A percentile compares a stretch with the other conserved stretches of the same genome.
These are phyloP conservation scores for Amniataba percoides DNA, from an alignment of 2,797 vertebrate genomes.

Conservation along the genomic window DNA sequence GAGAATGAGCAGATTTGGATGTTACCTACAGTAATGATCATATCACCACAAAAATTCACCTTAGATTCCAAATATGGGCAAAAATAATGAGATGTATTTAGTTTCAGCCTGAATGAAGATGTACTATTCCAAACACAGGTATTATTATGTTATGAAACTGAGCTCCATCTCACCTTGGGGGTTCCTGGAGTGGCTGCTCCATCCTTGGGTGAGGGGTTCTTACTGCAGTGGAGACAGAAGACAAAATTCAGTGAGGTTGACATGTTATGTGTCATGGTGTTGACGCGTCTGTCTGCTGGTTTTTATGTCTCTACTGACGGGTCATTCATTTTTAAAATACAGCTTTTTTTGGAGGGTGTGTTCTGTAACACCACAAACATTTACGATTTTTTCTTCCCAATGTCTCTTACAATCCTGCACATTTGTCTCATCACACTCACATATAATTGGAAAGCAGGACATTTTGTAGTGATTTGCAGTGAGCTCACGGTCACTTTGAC, in stretches of 20 bases:
- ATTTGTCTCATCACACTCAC: not conserved
- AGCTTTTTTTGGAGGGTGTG: not conserved
- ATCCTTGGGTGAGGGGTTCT: slow-evolving; percentile 95
- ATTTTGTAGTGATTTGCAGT: slow-evolving; percentile 91
- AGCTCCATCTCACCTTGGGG: slow-evolving; percentile 92
- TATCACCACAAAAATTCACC: not conserved
- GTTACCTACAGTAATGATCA: no score
- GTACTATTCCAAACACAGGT: not conserved
- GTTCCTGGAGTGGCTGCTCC: slow-evolving; percentile 91
- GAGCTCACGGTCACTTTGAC: slow-evolving; percentile 85
- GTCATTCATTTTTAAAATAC: not conserved
- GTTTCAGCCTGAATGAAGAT: not conserved
- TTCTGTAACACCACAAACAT: not conserved
- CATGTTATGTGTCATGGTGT: not conserved
- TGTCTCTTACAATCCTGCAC: no score
- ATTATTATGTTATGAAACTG: not conserved
- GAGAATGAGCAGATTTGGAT: not conserved
- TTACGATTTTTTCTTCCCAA: not conserved
- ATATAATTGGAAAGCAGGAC: slow-evolving; percentile 63
- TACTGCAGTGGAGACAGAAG: slow-evolving; percentile 86
- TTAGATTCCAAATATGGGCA: not conserved
- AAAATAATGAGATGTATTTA: not conserved
- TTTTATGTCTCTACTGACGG: not conserved
- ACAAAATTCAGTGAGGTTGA: slow-evolving; percentile 27
- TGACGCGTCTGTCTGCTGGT: not conserved